phyloP scores from a whole-genome alignment of 2,888 invertebrate genomes.

The Drosophila mimetica region DNA sequence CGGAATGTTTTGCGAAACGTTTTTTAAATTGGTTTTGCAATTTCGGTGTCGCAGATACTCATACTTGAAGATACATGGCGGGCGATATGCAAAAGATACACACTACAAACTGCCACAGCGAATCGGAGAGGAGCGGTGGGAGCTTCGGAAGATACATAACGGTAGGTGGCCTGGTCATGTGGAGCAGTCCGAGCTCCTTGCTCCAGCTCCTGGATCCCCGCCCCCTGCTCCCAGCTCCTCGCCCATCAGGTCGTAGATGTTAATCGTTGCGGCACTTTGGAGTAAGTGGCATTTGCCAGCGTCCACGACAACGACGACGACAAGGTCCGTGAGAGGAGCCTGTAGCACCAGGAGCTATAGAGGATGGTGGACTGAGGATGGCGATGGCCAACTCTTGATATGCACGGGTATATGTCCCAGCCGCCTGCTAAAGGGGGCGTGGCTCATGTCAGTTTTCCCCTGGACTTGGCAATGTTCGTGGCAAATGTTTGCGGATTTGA shows the following conservation, averaged over 20 bases:
- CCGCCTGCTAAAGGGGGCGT: constrained; percentile 54
- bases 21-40: constrained; percentile 74
- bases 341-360: constrained; percentile 15
- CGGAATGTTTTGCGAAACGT: constrained; percentile 47
- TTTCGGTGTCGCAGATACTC: constrained; percentile 70
- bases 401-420: constrained; percentile 22
- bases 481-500: constrained; percentile 82
- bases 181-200: constrained; percentile 32
- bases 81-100: constrained; percentile 74
- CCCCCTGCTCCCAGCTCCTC: constrained; percentile 1
- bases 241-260: constrained; percentile 75
- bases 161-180: constrained; percentile 52
- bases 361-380: constrained; percentile 15
- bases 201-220: background rate
- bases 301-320: constrained; percentile 59
- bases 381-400: constrained; percentile 48
- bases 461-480: constrained; percentile 61
- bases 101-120: constrained; percentile 35
- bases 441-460: constrained; percentile 62
- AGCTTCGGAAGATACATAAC: constrained; percentile 57
- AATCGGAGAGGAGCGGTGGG: constrained; percentile 17
- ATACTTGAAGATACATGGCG: constrained; percentile 70
- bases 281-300: constrained; percentile 76
- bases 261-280: constrained; percentile 79
- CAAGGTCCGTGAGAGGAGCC: constrained; percentile 25